Evolutionary conservation across 2,113 vertebrate species (phyloP), one percentile per base, ranked within the genome.

Genomic region (Limnothrissa miodon): DNA sequence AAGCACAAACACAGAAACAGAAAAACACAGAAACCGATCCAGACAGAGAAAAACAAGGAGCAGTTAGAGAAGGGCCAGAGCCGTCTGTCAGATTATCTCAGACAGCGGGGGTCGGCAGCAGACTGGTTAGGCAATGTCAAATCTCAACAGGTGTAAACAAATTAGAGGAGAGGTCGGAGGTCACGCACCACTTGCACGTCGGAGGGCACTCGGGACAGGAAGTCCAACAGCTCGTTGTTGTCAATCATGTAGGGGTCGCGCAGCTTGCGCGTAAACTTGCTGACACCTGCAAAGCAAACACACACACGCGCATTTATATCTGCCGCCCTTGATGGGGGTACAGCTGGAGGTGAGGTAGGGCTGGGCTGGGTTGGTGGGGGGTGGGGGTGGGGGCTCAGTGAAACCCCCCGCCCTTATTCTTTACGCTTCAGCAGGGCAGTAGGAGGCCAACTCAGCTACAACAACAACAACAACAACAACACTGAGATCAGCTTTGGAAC

Each of bases 211-310:
- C 98, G 95, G 89, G 97, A 98, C 1, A 99, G 95, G 83, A 99
- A 99, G 94, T 99, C 97, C 19, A 99, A 93, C 21, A 99, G 91
- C 91, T 99, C 97, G 0, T 99, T 99, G 94, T 97, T 99, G 87
- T 97, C 96, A 56, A 98, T 97, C 86, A 93, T 91, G 90, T 97
- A 98, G 0, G 97, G 98, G 90, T 96, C 93, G 21, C 97, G 94
- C 82, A 99, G 96, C 92, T 98, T 99, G 94, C 98, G 98, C 81
- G 97, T 98, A 92, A 99, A 99, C 92, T 98, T 99, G 89, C 97
- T 98, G 87, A 99, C 96, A 83, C 97, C 97, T 99, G 83, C 23
- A 39, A 23, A 11, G 9, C 36, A 45, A 42, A 70, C 25, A 46
- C 2, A 42, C 44, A 59, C 2, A 42, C 44, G 56, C 8, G 39